phyloP scores from a whole-genome alignment of 2,113 vertebrate genomes.

The Chrysemys picta region DNA sequence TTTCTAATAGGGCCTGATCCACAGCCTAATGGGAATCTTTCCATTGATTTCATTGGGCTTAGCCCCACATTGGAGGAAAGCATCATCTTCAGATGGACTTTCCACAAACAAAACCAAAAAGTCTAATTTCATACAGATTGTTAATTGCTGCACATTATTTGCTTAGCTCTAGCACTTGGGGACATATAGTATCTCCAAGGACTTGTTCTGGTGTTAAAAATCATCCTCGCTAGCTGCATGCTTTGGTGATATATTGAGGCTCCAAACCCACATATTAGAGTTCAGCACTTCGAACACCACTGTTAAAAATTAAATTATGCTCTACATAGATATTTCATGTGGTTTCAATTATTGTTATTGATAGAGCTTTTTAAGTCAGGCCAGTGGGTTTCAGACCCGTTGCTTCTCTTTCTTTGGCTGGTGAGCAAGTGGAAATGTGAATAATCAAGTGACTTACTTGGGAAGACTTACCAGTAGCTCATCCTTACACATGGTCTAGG shows the following conservation, averaged over 20 bases:
- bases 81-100: not conserved
- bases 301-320: not conserved
- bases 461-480: not conserved
- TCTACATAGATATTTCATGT: not conserved
- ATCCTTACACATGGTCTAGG: fast-evolving
- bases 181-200: not conserved
- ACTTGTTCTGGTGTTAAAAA: not conserved
- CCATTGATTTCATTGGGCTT: not conserved
- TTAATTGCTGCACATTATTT: not conserved
- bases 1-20: not conserved
- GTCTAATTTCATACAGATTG: not conserved
- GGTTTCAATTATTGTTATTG: not conserved
- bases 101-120: not conserved
- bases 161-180: not conserved
- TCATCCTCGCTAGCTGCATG: not conserved
- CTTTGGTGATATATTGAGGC: not conserved
- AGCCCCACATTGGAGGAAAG: not conserved
- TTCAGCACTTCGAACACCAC: not conserved
- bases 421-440: not conserved
- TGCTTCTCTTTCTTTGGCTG: not conserved
- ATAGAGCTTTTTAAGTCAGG: not conserved
- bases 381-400: not conserved
- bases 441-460: not conserved
- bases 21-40: not conserved
- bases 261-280: not conserved